These are phyloP conservation scores for Temnothorax longispinosus DNA, from an alignment of 1,140 invertebrate species.

Conservation along the genomic window DNA sequence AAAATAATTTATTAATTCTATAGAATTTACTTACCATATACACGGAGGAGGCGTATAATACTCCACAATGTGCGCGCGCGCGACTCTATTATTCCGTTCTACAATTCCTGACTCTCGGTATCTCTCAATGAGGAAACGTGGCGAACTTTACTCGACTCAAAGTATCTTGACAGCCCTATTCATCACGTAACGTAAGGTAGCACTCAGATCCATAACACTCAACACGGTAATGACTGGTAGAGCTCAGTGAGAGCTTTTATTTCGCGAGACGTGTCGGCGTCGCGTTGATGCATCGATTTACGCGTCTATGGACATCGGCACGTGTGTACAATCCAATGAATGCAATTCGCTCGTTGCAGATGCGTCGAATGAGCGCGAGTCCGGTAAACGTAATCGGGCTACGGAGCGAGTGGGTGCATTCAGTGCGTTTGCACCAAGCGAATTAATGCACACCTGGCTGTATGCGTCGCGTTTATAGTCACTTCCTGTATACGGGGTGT, in stretches of 20 bases:
- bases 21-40: not conserved
- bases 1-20: not conserved
- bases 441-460: slow-evolving; percentile 34
- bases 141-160: slow-evolving; percentile 2
- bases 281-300: slow-evolving; percentile 51
- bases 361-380: slow-evolving; percentile 30
- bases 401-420: not conserved
- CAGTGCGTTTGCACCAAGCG: slow-evolving; percentile 8
- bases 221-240: slow-evolving; percentile 37
- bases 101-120: not conserved
- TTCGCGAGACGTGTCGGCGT: slow-evolving; percentile 37
- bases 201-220: slow-evolving; percentile 53
- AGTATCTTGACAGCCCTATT: slow-evolving; percentile 27
- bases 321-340: slow-evolving; percentile 27
- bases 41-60: not conserved
- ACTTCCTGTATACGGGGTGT: slow-evolving; percentile 3
- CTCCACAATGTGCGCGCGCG: not conserved
- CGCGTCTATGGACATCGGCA: slow-evolving; percentile 5
- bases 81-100: not conserved
- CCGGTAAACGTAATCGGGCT: slow-evolving; percentile 24
- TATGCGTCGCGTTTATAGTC: not conserved
- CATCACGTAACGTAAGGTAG: slow-evolving; percentile 47
- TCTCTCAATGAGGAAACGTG: not conserved
- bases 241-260: slow-evolving; percentile 47
- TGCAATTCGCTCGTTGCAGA: slow-evolving; percentile 30